Evolutionary conservation across 2,797 vertebrate species (phyloP), one percentile per base, ranked within the genome.

Genomic region (Apodemus agrarius): DNA sequence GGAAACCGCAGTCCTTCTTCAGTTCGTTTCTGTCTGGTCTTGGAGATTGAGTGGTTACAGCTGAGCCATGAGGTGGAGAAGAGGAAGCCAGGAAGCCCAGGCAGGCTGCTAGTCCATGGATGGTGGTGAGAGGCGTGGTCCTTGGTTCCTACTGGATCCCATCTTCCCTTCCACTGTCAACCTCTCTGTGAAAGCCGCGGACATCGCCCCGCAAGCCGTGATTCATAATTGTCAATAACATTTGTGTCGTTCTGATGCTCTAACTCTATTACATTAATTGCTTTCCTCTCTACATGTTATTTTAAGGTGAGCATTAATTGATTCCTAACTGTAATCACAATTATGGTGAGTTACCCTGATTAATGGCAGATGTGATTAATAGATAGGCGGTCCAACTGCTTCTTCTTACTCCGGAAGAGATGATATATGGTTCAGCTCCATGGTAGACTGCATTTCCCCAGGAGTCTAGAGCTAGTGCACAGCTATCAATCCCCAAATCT

Each of bases 241-340:
- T 95, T 94, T 94, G 69, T 94, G 96, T 97, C 97, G 91, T 98
- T 91, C 29, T 29, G 97, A 86, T 83, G 76, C 89, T 95, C 95
- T 95, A 80, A 89, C 96, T 98, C 97, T 97, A 96, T 98, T 98
- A 96, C 31, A 0, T 96, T 98, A 98, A 98, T 98, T 98, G 96
- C 97, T 98, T 98, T 97, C 96, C 96, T 97, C 96, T 97, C 94
- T 96, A 95, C 40, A 46, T 34, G 98, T 98, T 97, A 97, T 98
- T 98, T 98, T 98, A 98, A 98, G 98, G 97, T 97, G 94, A 98
- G 75, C 96, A 98, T 98, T 98, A 98, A 99, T 98, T 98, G 98
- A 98, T 98, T 98, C 96, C 97, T 97, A 97, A 98, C 96, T 98
- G 97, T 96, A 98, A 98, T 98, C 98, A 98, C 98, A 98, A 98